Conservation (phyloP, 2,113 vertebrate genomes). For the Cyrtonyx montezumae region DNA sequence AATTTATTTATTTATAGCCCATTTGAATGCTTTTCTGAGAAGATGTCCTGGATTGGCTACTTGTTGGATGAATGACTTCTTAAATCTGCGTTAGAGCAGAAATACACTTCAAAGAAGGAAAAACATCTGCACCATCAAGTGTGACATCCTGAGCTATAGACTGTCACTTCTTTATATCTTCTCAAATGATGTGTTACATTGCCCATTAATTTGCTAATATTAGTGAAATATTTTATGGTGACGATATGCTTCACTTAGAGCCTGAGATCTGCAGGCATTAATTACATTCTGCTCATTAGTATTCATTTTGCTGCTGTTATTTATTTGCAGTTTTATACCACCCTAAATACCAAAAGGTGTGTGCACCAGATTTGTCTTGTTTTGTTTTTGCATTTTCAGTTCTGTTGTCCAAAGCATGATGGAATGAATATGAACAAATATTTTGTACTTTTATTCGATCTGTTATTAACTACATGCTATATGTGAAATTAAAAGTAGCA, state of each 20-base stretch:
- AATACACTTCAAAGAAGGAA: not conserved
- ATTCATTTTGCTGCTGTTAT: not conserved
- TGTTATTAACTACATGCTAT: not conserved
- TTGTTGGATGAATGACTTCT: not conserved
- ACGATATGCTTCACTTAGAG: not conserved
- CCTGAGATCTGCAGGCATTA: not conserved
- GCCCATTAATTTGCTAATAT: not conserved
- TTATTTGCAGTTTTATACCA: not conserved
- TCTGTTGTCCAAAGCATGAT: not conserved
- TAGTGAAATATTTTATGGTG: not conserved
- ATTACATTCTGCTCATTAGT: not conserved
- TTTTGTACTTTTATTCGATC: not conserved
- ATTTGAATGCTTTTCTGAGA: not conserved
- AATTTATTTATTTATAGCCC: not conserved
- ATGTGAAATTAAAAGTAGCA: not conserved
- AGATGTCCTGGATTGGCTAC: not conserved
- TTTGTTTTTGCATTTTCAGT: not conserved
- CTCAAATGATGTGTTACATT: not conserved
- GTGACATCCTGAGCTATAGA: not conserved
- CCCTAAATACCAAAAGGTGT: not conserved
- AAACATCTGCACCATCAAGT: not conserved
- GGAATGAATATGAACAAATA: not conserved
- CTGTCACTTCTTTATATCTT: not conserved
- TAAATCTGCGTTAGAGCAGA: not conserved
- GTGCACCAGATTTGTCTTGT: not conserved